Evolutionary conservation across 2,797 vertebrate genomes (phyloP).

Genomic region (Coilia nasus): DNA sequence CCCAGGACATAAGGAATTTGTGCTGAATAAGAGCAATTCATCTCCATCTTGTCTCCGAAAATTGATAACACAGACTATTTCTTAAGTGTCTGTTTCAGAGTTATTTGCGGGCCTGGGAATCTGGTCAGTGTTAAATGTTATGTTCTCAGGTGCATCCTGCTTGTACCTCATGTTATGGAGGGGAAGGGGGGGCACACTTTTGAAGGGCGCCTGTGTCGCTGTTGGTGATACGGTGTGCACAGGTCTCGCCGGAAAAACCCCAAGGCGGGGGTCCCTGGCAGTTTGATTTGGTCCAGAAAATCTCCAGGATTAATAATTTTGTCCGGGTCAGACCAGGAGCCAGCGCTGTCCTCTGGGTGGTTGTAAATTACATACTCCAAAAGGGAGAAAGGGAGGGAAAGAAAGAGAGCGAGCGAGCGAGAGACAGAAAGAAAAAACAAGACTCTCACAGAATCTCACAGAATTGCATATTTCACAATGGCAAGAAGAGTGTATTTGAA

Average conservation of each 20-base stretch:
- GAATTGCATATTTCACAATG: conserved; percentile 66
- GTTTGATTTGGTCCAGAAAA: conserved; percentile 49
- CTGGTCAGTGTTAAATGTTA: conserved; percentile 17
- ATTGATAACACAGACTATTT: conserved; percentile 8
- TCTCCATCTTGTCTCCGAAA: background rate
- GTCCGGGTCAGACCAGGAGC: conserved; percentile 62
- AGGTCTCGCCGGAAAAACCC: background rate
- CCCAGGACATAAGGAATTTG: conserved; percentile 7
- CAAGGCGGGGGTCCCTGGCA: background rate
- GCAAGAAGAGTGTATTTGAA: conserved; percentile 70
- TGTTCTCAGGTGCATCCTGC: conserved; percentile 24
- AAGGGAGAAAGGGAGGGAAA: background rate
- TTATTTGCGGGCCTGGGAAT: background rate
- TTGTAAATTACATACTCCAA: conserved; percentile 70
- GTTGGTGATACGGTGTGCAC: background rate
- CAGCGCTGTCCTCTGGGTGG: conserved; percentile 66
- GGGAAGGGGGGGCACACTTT: background rate
- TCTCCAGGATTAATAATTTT: conserved; percentile 71
- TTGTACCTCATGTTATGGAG: background rate
- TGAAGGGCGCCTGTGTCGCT: background rate
- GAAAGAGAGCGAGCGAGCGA: background rate
- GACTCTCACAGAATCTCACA: conserved; percentile 28
- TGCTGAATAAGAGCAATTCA: background rate
- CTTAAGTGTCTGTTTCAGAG: conserved; percentile 15
- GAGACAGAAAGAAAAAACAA: conserved; percentile 57